These are phyloP conservation scores for Leptopterna dolabrata DNA, from an alignment of 2,888 invertebrate genomes.

Conservation along the genomic window DNA sequence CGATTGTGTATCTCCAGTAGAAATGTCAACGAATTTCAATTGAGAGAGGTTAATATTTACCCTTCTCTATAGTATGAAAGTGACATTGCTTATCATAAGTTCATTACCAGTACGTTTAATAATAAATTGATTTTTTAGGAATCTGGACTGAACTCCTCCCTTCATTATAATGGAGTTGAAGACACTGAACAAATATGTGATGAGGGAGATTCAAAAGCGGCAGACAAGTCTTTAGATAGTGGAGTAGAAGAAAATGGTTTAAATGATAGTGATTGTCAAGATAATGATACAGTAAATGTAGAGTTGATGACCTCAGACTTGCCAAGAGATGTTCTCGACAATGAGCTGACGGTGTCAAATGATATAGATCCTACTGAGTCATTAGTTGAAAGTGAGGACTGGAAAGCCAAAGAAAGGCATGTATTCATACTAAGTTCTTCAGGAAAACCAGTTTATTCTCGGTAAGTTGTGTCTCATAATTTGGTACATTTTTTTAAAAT, in stretches of 20 bases:
- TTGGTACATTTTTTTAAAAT: neutral
- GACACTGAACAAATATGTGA: neutral
- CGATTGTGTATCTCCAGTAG: too few species aligned
- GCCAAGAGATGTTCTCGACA: neutral
- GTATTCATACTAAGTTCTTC: slow-evolving; percentile 95
- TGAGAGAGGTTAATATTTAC: too few species aligned
- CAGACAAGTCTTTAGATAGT: neutral
- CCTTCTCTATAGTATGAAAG: too few species aligned
- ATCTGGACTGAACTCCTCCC: neutral
- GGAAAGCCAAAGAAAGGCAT: slow-evolving; percentile 87
- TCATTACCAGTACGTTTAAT: too few species aligned
- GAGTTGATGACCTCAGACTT: slow-evolving; percentile 9
- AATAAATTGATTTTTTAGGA: neutral
- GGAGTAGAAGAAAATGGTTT: neutral
- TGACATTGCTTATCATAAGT: too few species aligned
- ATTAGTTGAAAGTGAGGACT: slow-evolving; percentile 68
- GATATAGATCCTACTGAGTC: neutral
- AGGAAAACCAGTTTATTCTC: slow-evolving; percentile 96
- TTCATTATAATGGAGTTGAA: neutral
- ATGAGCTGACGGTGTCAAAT: neutral
- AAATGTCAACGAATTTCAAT: too few species aligned
- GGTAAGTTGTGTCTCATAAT: slow-evolving; percentile 71
- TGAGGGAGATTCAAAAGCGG: neutral
- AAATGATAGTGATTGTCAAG: neutral
- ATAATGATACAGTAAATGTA: slow-evolving; percentile 8